Base-by-base conservation (phyloP, 2,113 vertebrate genomes). In the Egretta garzetta region DNA sequence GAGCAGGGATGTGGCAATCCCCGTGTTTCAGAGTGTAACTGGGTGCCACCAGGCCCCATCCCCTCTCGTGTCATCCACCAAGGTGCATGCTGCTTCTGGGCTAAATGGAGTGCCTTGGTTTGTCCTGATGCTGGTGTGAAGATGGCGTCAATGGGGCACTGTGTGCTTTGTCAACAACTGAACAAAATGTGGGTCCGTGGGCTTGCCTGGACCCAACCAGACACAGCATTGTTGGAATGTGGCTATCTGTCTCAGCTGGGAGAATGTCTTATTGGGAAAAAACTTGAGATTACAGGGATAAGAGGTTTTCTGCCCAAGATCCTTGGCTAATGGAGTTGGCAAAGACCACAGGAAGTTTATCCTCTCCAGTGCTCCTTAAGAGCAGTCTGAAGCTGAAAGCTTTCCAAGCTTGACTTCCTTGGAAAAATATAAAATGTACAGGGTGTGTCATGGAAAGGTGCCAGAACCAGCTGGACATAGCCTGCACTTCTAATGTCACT, bases 1-100 rank as follows among this genome's bases (percentile, higher is more conserved):
- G 10, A 50, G 24, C 59, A 33, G 2, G 1, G 33, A 5, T 1
- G 0, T 33, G n/a, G 28, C 1, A 0, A 14, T 3, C 8, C 24
- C 1, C 0, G 13, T 12, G 35, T 20, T 49, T 13, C 8, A 18
- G 41, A 43, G 26, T 1, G 1, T 14, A 14, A 33, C 8, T 2
- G 13, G 13, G 39, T 49, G 41, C 62, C 5, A 3, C 12, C 3
- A 1, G 35, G 19, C 23, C 10, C 12, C 7, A 15, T 18, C 20
- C 28, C 9, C 17, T 12, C 33, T 24, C 20, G 1, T 2, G 2
- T 23, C 3, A 1, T 7, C 28, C 1, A 0, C 39, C 11, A 18
- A 1, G 12, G 4, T 10, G 20, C 23, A 0, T 2, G 16, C 28
- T 5, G 32, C 14, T 30, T 10, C 45, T 4, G 23, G 8, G 32